Base-by-base conservation (phyloP, 2,113 vertebrate species). In the Panurus biarmicus region DNA sequence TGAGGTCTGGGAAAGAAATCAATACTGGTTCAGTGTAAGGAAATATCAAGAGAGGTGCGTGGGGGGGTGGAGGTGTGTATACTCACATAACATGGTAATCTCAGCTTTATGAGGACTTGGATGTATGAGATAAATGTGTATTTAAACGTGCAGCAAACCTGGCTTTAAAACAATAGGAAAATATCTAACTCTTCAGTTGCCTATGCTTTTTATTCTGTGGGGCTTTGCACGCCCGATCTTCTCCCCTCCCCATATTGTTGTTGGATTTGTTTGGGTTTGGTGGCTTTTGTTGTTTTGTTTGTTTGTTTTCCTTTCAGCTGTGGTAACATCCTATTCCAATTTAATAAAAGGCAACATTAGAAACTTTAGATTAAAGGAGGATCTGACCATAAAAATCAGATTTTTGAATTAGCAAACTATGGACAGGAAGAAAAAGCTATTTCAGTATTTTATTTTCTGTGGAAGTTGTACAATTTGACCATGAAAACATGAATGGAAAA, bases 1-100 rank as follows among this genome's bases (percentile, higher is more conserved):
- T 96, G 90, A 97, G 84, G 89, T 94, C 90, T 95, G 89, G 80
- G 88, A 74, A 80, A 96, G 95, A 97, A 97, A 97, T 97, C 88
- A 54, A 97, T 98, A 95, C 21, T 69, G 33, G 76, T 91, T 94
- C 40, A 94, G 79, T 36, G 79, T 36, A 94, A 89, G 88, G 78
- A 85, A 89, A 89, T 94, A 96, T 70, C 87, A 73, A 76, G 79
- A 11, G 38, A 9, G 18, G 33, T 21, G n/a, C 9, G 20, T 17
- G 19, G 6, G 14, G 5, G 38, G 42, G 70, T 38, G 8, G 29
- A 33, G 7, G 11, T 72, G 23, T 82, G 18, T 40, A 26, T 67
- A 50, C 78, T 87, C 45, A 60, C 18, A 54, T 33, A 89, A 91
- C 72, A 57, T 11, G 82, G 57, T 66, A 87, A 80, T 77, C 33